Evolutionary conservation across 2,888 invertebrate species (phyloP), one percentile per base, ranked within the genome.

Genomic region (Dryobota labecula): DNA sequence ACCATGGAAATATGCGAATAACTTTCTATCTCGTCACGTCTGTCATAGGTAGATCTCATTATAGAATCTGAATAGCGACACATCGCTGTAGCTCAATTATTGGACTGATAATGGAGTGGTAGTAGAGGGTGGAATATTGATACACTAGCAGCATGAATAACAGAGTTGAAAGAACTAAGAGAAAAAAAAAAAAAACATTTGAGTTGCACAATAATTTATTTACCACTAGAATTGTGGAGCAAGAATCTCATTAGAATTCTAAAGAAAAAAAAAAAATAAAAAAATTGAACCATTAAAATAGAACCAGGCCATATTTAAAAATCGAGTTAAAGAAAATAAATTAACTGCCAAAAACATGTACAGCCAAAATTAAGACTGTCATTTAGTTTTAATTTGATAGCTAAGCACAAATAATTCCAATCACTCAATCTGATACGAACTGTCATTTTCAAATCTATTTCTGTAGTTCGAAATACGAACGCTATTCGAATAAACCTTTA

Each of bases 1-100:
- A 53, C 64, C 60, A 76, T 64, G 60, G 56, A 76, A 80, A 68
- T 77, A 49, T 36, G 60, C 60, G 60, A 76, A 80, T 76, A 58
- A 62, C 75, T 56, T 69, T 80, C 69, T 60, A 30, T 41, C 8
- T 2, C 20, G 56, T 61, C 76, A 53, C 56, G 76, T 61, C 51
- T 80, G 45, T 53, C 53, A 27, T 51, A 13, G 9, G 47, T 53
- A 15, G 49, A 30, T 45, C 30, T 45, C 20, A 36, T 9, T 67
- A 24, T 58, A 11, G 11, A 58, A 51, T 51, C 0, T 13, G 27
- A 43, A 73, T 58, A 57, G 18, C n/a, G 33, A 1, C 8, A 0
- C 0, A 20, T n/a, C n/a, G n/a, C n/a, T n/a, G 6, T 41, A 24
- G 20, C 11, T 41, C 20, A 38, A 56, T 13, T 56, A 33, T 33